Evolutionary conservation across 2,888 invertebrate genomes (phyloP), one percentile per base, ranked within the genome.

Genomic region (Oxytorus armatus): DNA sequence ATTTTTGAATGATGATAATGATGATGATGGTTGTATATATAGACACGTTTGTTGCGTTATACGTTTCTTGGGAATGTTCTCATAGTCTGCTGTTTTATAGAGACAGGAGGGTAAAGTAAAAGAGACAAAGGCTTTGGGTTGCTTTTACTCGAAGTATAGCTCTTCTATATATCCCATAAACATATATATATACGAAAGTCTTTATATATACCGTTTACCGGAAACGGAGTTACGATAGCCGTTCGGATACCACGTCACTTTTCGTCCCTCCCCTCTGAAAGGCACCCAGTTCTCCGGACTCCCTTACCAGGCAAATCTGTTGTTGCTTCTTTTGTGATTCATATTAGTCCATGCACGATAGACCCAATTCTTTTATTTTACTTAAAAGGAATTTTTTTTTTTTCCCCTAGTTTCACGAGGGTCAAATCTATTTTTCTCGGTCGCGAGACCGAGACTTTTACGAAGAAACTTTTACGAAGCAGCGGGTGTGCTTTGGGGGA

Each of bases 11-110:
- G n/a, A n/a, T n/a, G n/a, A n/a, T n/a, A n/a, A n/a, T n/a, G n/a
- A n/a, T n/a, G n/a, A n/a, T n/a, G 77, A 57, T 63, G 47, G 44
- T 70, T 59, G 57, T 72, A 53, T 29, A 29, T 29, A n/a, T n/a
- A n/a, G n/a, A n/a, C n/a, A 29, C 36, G 36, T 36, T 36, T 8
- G 73, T 21, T 69, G 36, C 51, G 66, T 84, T 87, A 39, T 87
- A 88, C 86, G 83, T 85, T 74, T 87, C 90, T 89, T 91, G 90
- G 89, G 90, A 90, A 90, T 84, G 85, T 90, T 91, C 90, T 89
- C 90, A 90, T 89, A 87, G 86, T 78, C 61, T 53, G 44, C 44
- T 57, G 42, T 57, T 77, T 82, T 36, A 55, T 65, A 70, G 53
- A 72, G 47, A 39, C 44, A 63, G 51, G 65, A 53, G 65, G 42